These are phyloP conservation scores for Pseudochirops cupreus DNA, from an alignment of 2,797 vertebrate species.

Conservation along the genomic window DNA sequence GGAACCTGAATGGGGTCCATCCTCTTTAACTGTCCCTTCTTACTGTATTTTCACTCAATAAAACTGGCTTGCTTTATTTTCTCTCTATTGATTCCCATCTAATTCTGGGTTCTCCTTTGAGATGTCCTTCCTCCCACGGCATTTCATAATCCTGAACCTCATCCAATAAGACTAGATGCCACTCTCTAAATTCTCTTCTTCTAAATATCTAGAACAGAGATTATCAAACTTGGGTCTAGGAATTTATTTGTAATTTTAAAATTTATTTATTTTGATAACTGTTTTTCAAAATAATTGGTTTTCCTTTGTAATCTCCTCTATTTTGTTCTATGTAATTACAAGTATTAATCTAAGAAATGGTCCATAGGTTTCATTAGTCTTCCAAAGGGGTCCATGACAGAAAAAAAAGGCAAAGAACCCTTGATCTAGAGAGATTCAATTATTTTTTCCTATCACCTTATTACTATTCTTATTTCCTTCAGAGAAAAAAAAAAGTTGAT, in stretches of 20 bases:
- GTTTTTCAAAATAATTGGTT: neutral
- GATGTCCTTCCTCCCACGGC: neutral
- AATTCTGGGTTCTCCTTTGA: neutral
- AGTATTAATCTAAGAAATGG: neutral
- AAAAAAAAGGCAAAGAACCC: neutral
- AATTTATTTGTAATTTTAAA: neutral
- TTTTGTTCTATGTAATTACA: neutral
- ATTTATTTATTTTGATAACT: neutral
- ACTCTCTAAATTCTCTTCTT: neutral
- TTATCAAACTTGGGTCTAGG: neutral
- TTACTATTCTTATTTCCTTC: neutral
- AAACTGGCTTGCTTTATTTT: neutral
- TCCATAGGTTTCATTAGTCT: neutral
- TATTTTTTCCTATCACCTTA: neutral
- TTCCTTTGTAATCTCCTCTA: neutral
- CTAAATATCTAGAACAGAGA: neutral
- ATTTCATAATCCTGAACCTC: neutral
- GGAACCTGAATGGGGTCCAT: neutral
- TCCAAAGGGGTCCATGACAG: neutral
- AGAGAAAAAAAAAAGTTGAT: neutral
- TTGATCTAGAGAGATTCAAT: neutral
- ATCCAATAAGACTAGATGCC: neutral
- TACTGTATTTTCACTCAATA: neutral
- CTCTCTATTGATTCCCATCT: neutral
- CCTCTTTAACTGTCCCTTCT: neutral